Evolutionary conservation across 2,797 vertebrate species (phyloP), one percentile per base, ranked within the genome.

Genomic region (Syngnathus rostellatus): DNA sequence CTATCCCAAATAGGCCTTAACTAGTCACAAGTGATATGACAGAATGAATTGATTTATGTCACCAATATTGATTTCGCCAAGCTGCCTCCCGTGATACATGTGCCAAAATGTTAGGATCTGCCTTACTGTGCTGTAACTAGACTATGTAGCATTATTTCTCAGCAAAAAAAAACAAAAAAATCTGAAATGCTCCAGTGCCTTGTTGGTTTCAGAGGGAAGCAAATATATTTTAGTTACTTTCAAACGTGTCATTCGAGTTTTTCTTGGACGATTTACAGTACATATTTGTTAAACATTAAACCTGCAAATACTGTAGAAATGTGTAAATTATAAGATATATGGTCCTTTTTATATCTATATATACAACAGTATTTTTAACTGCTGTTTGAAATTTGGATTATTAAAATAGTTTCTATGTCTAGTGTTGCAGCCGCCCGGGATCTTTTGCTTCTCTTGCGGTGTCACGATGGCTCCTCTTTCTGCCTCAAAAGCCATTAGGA

Each of bases 111-210:
- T 81, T 69, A 59, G 78, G 63, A 59, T 72, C 66, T 86, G 85
- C 85, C 85, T 87, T 85, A 84, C 70, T 77, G 71, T 80, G 55
- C 53, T 78, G 74, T 79, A 58, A 75, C 45, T 61, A 21, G 19
- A 40, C 21, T 23, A 54, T 54, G n/a, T 64, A 12, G 11, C 19
- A 46, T 66, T 63, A 75, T 74, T 72, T 82, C 68, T 78, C 75
- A 88, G 87, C 85, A 83, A 88, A 86, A 31, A 31, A 31, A 31
- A n/a, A n/a, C 23, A 31, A 31, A 31, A 57, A 12, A 63, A 69
- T 62, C 72, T 71, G 51, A 78, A 81, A 82, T 66, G 79, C 75
- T 73, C 67, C 79, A 81, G 89, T 89, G 89, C 88, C 89, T 91
- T 90, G 72, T 75, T 64, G 46, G 69, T 86, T 83, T 86, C 80